Evolutionary conservation across 2,888 invertebrate species (phyloP).

Genomic region (Galerucella pusilla): DNA sequence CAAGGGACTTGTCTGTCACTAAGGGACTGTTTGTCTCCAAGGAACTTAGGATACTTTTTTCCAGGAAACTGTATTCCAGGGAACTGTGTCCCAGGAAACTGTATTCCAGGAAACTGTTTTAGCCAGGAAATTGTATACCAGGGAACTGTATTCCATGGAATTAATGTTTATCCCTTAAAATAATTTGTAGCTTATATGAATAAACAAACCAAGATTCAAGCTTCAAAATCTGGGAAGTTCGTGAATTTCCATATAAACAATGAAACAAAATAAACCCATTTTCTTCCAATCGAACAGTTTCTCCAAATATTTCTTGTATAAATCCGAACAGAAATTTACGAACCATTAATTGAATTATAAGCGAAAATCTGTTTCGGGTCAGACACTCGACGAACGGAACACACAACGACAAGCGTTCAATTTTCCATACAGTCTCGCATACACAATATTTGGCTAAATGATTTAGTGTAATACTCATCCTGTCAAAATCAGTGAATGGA

Average conservation of each 20-base stretch:
- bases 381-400: conserved; percentile 11
- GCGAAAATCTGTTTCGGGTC: conserved; percentile 13
- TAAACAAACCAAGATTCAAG: neutral
- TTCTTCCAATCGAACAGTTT: neutral
- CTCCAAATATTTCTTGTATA: neutral
- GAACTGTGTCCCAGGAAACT: too few species aligned
- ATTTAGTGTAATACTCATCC: conserved; percentile 26
- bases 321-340: conserved; percentile 15
- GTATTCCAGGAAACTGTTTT: too few species aligned
- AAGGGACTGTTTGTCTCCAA: too few species aligned
- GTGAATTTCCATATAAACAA: neutral
- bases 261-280: neutral
- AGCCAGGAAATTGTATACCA: too few species aligned
- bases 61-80: too few species aligned
- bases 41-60: too few species aligned
- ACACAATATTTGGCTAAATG: conserved; percentile 20
- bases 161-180: too few species aligned
- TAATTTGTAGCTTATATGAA: neutral
- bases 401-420: conserved; percentile 1
- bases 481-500: conserved; percentile 20
- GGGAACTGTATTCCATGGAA: too few species aligned
- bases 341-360: conserved; percentile 26
- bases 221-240: neutral
- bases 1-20: too few species aligned
- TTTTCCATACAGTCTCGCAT: conserved; percentile 16